Evolutionary conservation across 2,797 vertebrate species (phyloP), one percentile per base, ranked within the genome.

Genomic region (Pogoniulus pusillus): DNA sequence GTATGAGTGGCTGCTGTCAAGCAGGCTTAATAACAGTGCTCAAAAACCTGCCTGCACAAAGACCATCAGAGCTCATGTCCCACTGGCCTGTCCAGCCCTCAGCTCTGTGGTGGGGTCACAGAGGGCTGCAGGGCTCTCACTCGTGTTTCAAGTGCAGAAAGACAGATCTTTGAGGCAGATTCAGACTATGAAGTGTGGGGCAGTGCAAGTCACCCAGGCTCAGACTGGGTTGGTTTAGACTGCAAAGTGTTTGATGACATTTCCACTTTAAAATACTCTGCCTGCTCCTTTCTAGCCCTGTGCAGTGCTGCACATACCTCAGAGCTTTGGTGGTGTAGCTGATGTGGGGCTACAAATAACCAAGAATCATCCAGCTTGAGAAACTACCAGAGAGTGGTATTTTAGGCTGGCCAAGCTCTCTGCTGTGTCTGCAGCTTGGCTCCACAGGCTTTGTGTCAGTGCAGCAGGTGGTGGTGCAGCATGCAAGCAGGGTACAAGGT

Each of bases 291-390:
- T 39, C 34, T 27, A 87, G 32, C 41, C 74, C 53, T 5, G 3
- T 11, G n/a, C 22, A 7, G 49, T 2, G 0, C 68, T 49, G 60
- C n/a, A 16, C 1, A 0, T 32, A 14, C 43, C 8, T 13, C 39
- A 6, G 32, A 35, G 23, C 22, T 78, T 18, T 85, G 51, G 49
- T 74, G 55, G 23, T 6, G 2, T 51, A 26, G 53, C 58, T 68
- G 58, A 26, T 30, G n/a, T 35, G 30, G 20, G 35, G 49, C 75
- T 89, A 20, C 39, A 54, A 37, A 43, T 57, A 82, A 23, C 18
- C 8, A 14, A 57, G 74, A 41, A 68, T 12, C 58, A 87, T 77
- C 54, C 54, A 74, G 32, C 65, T 55, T 43, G 14, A 87, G 69
- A n/a, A 37, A 32, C 57, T 71, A 35, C 35, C 51, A 26, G 75